phyloP scores from a whole-genome alignment of 2,888 invertebrate genomes.

The Phalera bucephala region DNA sequence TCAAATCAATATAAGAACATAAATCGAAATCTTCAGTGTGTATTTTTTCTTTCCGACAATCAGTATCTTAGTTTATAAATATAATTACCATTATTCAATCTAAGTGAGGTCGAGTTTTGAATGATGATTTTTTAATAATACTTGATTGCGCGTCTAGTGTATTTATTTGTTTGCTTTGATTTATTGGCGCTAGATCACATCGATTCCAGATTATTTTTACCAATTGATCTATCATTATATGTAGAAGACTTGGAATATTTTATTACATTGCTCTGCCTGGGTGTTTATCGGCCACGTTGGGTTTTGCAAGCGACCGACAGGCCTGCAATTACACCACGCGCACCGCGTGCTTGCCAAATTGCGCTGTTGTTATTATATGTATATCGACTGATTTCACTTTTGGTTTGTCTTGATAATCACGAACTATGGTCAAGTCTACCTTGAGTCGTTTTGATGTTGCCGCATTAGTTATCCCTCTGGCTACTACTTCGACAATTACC shows the following conservation, averaged over 20 bases:
- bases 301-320: constrained; percentile 38
- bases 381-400: constrained; percentile 30
- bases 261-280: constrained; percentile 24
- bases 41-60: too few relatives aligned
- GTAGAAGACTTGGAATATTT: constrained; percentile 5
- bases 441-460: too few relatives aligned
- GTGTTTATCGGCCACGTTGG: constrained; percentile 13
- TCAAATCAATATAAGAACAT: too few relatives aligned
- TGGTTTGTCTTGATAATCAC: constrained; percentile 20
- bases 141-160: background rate
- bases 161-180: background rate
- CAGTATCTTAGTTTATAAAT: too few relatives aligned
- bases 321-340: constrained; percentile 38
- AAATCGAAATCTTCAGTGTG: too few relatives aligned
- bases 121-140: too few relatives aligned
- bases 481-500: too few relatives aligned
- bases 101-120: too few relatives aligned
- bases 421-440: background rate
- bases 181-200: background rate
- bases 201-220: background rate
- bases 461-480: too few relatives aligned
- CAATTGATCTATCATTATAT: background rate
- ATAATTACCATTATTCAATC: too few relatives aligned
- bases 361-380: constrained; percentile 16
- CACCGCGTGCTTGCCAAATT: constrained; percentile 40